Conservation (phyloP, 2,888 invertebrate species). For the Ochropleura plecta region DNA sequence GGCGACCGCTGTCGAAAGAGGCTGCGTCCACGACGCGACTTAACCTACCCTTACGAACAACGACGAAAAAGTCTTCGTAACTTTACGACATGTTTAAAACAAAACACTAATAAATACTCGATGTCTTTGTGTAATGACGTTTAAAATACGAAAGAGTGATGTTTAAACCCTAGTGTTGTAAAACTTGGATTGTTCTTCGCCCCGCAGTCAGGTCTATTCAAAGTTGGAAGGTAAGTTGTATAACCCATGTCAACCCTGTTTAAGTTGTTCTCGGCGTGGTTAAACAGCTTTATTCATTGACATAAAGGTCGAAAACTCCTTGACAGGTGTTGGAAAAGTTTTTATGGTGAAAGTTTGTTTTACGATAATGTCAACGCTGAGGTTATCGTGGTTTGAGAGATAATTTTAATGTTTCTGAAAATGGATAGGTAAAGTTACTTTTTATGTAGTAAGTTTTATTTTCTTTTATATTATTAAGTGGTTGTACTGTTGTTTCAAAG, state of each 20-base stretch:
- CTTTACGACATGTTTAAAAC: slow-evolving; percentile 35
- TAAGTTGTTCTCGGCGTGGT: slow-evolving; percentile 41
- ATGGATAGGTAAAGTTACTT: not conserved
- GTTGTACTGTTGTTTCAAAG: not conserved
- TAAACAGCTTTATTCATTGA: slow-evolving; percentile 36
- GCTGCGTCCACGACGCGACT: slow-evolving; percentile 30
- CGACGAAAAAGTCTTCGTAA: slow-evolving; percentile 59
- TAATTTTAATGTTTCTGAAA: slow-evolving; percentile 7
- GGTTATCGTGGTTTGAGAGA: not conserved
- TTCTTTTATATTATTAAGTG: not conserved
- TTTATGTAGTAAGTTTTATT: not conserved
- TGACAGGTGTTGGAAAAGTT: slow-evolving; percentile 46
- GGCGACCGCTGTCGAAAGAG: slow-evolving; percentile 22
- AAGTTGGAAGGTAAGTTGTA: slow-evolving; percentile 69
- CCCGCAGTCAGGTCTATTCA: slow-evolving; percentile 56
- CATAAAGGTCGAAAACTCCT: slow-evolving; percentile 33
- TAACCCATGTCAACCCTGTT: slow-evolving; percentile 52
- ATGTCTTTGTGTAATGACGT: slow-evolving; percentile 5
- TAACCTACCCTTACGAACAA: slow-evolving; percentile 1
- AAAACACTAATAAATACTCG: not conserved
- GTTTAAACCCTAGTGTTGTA: slow-evolving; percentile 35
- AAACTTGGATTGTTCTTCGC: slow-evolving; percentile 54
- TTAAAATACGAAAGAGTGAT: slow-evolving; percentile 48
- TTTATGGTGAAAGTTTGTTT: slow-evolving; percentile 31
- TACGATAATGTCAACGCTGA: slow-evolving; percentile 38